These are phyloP conservation scores for Drosophila maculinotata DNA, from an alignment of 2,888 invertebrate genomes.

Conservation along the genomic window DNA sequence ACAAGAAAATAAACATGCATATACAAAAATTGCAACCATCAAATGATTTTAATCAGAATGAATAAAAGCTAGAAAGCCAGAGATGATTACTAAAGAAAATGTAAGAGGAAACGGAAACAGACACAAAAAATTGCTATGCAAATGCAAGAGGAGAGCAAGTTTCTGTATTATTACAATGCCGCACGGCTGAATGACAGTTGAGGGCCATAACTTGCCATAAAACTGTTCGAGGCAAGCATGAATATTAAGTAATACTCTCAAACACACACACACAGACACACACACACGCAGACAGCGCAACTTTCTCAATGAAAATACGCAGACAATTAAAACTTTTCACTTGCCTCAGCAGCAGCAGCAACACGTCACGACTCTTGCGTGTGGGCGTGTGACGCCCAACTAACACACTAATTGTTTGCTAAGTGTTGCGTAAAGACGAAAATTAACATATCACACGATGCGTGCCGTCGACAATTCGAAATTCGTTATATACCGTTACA, in stretches of 20 bases:
- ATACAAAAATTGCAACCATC: slow-evolving; percentile 48
- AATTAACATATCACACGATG: slow-evolving; percentile 75
- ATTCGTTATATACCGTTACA: too few species aligned
- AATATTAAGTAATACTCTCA: slow-evolving; percentile 57
- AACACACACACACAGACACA: slow-evolving; percentile 14
- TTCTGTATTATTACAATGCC: slow-evolving; percentile 52
- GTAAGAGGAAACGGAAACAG: slow-evolving; percentile 5
- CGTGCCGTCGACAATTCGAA: slow-evolving; percentile 39
- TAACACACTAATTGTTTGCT: slow-evolving; percentile 68
- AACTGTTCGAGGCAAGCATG: slow-evolving; percentile 50
- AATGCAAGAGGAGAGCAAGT: slow-evolving; percentile 64
- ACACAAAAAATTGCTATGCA: slow-evolving; percentile 39
- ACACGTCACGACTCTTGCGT: slow-evolving; percentile 20
- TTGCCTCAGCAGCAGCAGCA: slow-evolving; percentile 48
- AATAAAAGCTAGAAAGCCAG: slow-evolving; percentile 27
- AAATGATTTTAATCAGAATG: slow-evolving; percentile 67
- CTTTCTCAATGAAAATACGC: slow-evolving; percentile 73
- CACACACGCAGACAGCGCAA: slow-evolving; percentile 34
- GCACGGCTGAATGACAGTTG: slow-evolving; percentile 36
- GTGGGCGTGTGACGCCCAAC: too few species aligned
- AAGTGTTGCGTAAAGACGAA: slow-evolving; percentile 66
- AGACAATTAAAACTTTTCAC: slow-evolving; percentile 78
- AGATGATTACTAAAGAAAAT: slow-evolving; percentile 29
- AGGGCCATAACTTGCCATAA: slow-evolving; percentile 54
- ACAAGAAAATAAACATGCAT: background rate